Evolutionary conservation across 1,140 invertebrate species (phyloP).

Genomic region (Eriosoma lanigerum): DNA sequence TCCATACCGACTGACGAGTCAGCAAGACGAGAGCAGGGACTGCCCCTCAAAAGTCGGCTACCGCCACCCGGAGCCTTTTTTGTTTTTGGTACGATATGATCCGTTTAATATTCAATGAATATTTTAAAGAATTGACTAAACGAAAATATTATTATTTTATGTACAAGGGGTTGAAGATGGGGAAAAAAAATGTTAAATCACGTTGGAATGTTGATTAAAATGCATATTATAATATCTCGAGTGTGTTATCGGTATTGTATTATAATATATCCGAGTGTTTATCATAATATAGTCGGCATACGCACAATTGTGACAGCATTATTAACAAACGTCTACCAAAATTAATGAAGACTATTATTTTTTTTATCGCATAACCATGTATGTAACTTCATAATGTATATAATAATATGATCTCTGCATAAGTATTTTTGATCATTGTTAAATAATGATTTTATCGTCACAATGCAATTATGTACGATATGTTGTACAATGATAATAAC

Average conservation of each 20-base stretch:
- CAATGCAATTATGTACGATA: no score
- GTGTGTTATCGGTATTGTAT: background rate
- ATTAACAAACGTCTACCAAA: slow-evolving; percentile 42
- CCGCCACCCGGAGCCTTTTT: slow-evolving; percentile 38
- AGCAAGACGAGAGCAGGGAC: background rate
- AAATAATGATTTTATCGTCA: no score
- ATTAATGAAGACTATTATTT: slow-evolving; percentile 49
- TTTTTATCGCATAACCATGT: background rate
- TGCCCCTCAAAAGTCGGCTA: slow-evolving; percentile 33
- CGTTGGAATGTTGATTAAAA: slow-evolving; percentile 51
- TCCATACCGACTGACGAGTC: no score
- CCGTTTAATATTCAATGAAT: slow-evolving; percentile 51
- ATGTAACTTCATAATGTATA: background rate
- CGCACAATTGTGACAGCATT: slow-evolving; percentile 44
- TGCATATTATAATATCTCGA: slow-evolving; percentile 44
- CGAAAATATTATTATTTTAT: no score
- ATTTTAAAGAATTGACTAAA: slow-evolving; percentile 50
- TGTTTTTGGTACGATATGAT: slow-evolving; percentile 8
- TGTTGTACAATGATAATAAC: no score
- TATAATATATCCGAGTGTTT: background rate
- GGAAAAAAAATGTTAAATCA: slow-evolving; percentile 49
- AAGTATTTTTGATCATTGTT: no score
- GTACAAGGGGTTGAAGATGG: background rate
- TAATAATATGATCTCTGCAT: no score
- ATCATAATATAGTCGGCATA: background rate